Conservation (phyloP, 2,888 invertebrate genomes). For the Phortica magna region DNA sequence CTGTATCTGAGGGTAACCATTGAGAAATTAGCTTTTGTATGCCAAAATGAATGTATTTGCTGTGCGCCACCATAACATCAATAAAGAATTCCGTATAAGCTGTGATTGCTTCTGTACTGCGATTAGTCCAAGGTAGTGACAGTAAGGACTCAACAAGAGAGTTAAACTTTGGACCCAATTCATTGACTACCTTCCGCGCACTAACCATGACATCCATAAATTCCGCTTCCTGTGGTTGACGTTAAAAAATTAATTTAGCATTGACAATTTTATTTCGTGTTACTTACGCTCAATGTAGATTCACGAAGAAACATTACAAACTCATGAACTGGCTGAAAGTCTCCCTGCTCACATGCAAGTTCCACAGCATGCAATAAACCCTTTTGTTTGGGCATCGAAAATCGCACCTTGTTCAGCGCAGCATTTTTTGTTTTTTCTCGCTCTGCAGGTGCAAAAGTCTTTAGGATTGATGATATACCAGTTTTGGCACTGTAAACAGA, state of each 20-base stretch:
- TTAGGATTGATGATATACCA: conserved; percentile 72
- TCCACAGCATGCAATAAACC: conserved; percentile 66
- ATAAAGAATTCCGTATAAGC: conserved; percentile 83
- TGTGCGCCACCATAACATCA: conserved; percentile 84
- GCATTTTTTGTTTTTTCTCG: conserved; percentile 72
- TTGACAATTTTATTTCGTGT: not conserved
- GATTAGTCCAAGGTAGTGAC: conserved; percentile 81
- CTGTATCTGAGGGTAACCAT: conserved; percentile 80
- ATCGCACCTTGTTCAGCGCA: conserved; percentile 74
- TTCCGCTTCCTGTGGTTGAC: conserved; percentile 79
- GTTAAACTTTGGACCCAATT: conserved; percentile 80
- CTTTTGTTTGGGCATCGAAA: conserved; percentile 67
- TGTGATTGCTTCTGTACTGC: conserved; percentile 77
- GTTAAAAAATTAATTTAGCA: not conserved
- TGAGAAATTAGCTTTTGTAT: conserved; percentile 81
- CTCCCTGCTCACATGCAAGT: conserved; percentile 58
- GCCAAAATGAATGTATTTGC: conserved; percentile 82
- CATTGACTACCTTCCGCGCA: conserved; percentile 80
- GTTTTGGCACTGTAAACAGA: conserved; percentile 72
- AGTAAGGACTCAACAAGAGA: conserved; percentile 82
- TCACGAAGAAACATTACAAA: conserved; percentile 68
- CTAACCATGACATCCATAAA: conserved; percentile 80
- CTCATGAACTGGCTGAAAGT: conserved; percentile 67
- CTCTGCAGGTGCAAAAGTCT: conserved; percentile 66
- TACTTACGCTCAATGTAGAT: conserved; percentile 64